Conservation (phyloP, 2,888 invertebrate species). For the Druceiella hillmani region DNA sequence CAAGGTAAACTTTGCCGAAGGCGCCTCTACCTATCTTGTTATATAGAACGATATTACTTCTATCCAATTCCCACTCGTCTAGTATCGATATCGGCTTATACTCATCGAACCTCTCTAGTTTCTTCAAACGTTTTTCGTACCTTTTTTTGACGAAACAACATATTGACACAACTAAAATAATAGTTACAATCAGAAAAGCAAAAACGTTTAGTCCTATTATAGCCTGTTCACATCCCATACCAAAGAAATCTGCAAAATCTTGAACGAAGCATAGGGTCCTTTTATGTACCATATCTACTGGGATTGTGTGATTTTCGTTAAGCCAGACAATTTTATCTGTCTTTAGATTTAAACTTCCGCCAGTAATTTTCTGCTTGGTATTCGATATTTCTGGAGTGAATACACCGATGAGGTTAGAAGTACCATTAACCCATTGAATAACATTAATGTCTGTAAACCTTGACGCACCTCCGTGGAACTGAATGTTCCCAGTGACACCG, state of each 20-base stretch:
- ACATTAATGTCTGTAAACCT: constrained; percentile 57
- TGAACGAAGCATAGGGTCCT: constrained; percentile 62
- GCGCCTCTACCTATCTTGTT: constrained; percentile 84
- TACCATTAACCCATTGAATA: constrained; percentile 52
- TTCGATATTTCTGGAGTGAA: constrained; percentile 51
- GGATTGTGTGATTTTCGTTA: constrained; percentile 51
- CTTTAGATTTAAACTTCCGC: constrained; percentile 45
- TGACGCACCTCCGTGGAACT: constrained; percentile 64
- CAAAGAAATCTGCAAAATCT: constrained; percentile 59
- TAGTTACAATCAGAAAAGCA: constrained; percentile 51
- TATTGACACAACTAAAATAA: constrained; percentile 48
- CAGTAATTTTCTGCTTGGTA: constrained; percentile 39
- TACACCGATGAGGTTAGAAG: constrained; percentile 47
- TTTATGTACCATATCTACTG: constrained; percentile 61
- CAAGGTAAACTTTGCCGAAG: constrained; percentile 89
- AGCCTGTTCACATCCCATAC: constrained; percentile 68
- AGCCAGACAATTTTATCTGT: constrained; percentile 64
- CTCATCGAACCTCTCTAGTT: constrained; percentile 32
- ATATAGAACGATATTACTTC: constrained; percentile 81
- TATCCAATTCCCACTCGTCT: constrained; percentile 84
- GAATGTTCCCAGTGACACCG: constrained; percentile 69
- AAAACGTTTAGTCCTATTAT: constrained; percentile 60
- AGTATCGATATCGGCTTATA: constrained; percentile 45
- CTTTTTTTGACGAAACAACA: constrained; percentile 35
- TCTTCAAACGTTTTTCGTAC: constrained; percentile 21